A percentile compares a stretch with the other conserved stretches of the same genome.
These are phyloP conservation scores for Larimichthys polyactis DNA, from an alignment of 2,113 vertebrate species.

Conservation along the genomic window DNA sequence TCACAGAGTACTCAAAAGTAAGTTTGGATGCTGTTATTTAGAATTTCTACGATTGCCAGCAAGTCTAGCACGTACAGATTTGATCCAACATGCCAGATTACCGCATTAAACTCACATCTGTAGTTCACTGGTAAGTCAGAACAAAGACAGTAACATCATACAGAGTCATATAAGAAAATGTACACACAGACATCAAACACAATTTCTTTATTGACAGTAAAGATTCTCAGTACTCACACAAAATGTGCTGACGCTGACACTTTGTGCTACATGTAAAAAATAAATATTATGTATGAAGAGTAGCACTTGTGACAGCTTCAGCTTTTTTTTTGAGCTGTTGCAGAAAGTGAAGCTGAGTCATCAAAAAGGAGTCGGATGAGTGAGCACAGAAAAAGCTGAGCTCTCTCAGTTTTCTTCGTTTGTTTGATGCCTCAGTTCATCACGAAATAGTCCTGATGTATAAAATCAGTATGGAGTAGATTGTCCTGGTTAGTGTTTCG, in stretches of 20 bases:
- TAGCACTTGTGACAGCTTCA: not conserved
- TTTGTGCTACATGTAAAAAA: not conserved
- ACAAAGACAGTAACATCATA: no score
- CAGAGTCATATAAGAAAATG: not conserved
- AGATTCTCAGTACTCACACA: not conserved
- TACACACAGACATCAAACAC: not conserved
- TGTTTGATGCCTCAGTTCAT: not conserved
- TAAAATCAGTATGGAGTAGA: no score
- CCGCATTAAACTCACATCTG: no score
- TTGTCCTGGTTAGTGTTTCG: no score
- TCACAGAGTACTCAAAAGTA: slow-evolving; percentile 83
- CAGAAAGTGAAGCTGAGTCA: not conserved
- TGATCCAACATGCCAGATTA: no score
- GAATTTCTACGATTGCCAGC: no score
- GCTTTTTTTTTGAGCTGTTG: not conserved
- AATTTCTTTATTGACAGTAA: no score
- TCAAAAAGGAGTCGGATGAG: not conserved
- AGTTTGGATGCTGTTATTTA: not conserved
- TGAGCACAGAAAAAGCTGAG: not conserved
- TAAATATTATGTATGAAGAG: not conserved
- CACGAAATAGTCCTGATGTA: not conserved
- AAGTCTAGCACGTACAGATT: no score
- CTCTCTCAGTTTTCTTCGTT: no score
- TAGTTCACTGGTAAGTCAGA: no score
- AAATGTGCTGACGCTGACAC: no score